These are phyloP conservation scores for Hypanus sabinus DNA, from an alignment of 2,113 vertebrate species.

Conservation along the genomic window DNA sequence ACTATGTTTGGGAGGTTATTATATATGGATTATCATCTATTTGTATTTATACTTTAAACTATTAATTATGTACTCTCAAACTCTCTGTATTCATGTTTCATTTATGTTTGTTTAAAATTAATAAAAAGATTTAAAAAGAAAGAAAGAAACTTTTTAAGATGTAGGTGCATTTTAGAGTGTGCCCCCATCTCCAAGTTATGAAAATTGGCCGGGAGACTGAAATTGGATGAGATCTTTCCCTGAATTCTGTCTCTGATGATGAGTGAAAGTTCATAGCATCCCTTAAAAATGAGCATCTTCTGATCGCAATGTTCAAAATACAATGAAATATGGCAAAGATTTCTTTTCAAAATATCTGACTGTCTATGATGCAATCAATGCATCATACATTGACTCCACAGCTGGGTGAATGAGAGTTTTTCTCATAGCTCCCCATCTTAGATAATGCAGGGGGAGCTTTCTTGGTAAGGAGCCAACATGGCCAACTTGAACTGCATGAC, in stretches of 20 bases:
- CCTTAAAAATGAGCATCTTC: background rate
- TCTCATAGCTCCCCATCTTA: background rate
- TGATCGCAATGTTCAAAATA: background rate
- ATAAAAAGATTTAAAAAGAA: too few relatives aligned
- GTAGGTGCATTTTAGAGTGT: background rate
- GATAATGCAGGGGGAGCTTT: background rate
- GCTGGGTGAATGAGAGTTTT: background rate
- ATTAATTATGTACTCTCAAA: too few relatives aligned
- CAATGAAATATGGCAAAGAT: background rate
- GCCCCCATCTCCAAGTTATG: background rate
- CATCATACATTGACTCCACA: background rate
- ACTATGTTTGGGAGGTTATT: too few relatives aligned
- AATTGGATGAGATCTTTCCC: background rate
- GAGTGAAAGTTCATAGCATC: background rate
- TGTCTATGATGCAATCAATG: background rate
- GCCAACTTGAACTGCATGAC: background rate
- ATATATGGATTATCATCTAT: too few relatives aligned
- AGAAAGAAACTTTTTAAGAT: background rate
- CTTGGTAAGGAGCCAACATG: background rate
- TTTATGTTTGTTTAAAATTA: too few relatives aligned
- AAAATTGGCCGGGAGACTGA: background rate
- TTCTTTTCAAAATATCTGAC: background rate
- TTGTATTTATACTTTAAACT: too few relatives aligned
- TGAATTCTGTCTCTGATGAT: background rate
- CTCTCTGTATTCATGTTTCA: too few relatives aligned